phyloP scores from a whole-genome alignment of 2,888 invertebrate species.

The Anodontia alba region DNA sequence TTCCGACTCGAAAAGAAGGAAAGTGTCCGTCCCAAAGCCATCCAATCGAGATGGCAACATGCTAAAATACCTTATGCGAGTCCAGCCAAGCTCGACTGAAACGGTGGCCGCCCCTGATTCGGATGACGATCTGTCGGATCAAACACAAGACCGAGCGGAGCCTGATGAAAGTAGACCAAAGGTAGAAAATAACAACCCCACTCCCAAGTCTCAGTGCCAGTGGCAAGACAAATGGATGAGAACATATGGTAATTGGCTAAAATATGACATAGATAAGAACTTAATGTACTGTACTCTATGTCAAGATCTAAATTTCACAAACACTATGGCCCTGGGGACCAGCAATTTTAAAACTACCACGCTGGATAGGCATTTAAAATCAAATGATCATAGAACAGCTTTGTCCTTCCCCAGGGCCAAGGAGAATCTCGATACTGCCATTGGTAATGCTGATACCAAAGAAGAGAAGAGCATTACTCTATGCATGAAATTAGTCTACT shows the following conservation, averaged over 20 bases:
- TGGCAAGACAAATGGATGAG: background rate
- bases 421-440: slow-evolving; percentile 5
- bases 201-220: background rate
- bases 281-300: slow-evolving; percentile 26
- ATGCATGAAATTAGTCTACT: slow-evolving; percentile 37
- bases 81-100: background rate
- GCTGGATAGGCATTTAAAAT: slow-evolving; percentile 7
- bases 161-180: background rate
- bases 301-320: background rate
- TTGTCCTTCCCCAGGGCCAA: background rate
- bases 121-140: background rate
- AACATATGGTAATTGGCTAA: background rate
- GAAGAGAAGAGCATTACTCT: slow-evolving; percentile 10
- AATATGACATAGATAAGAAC: slow-evolving; percentile 7
- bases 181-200: background rate
- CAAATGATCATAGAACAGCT: slow-evolving; percentile 22
- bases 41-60: background rate
- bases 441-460: slow-evolving; percentile 7
- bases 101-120: background rate
- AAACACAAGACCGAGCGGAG: background rate
- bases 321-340: slow-evolving; percentile 27
- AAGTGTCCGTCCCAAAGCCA: background rate
- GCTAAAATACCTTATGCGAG: background rate
- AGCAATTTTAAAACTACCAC: slow-evolving; percentile 33
- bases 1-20: background rate